Percentiles rank a stretch among this genome's conserved stretches.
phyloP scores from a whole-genome alignment of 2,888 invertebrate genomes.

The Nomada fucata region DNA sequence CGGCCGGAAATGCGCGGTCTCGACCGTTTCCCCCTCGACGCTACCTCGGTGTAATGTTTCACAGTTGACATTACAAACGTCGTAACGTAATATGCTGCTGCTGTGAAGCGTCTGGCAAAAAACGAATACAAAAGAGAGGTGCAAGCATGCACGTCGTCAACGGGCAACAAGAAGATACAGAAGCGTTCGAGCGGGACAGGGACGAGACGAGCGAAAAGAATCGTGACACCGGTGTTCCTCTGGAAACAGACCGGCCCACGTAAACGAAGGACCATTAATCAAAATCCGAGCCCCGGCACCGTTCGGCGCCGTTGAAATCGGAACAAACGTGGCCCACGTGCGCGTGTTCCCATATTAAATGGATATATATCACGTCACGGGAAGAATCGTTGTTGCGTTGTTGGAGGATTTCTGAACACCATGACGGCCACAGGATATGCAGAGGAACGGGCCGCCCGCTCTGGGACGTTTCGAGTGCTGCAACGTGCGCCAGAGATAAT shows the following conservation, averaged over 20 bases:
- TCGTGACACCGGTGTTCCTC: conserved; percentile 36
- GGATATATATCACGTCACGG: conserved; percentile 70
- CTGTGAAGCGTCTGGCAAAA: conserved; percentile 4
- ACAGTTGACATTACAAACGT: conserved; percentile 65
- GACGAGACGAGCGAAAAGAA: background rate
- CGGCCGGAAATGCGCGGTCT: conserved; percentile 55
- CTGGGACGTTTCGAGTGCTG: conserved; percentile 20
- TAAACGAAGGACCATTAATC: conserved; percentile 73
- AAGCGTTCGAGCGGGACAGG: background rate
- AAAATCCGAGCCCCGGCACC: conserved; percentile 66
- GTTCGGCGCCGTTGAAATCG: conserved; percentile 73
- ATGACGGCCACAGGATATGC: background rate
- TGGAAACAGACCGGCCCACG: conserved; percentile 58
- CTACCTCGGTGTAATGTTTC: conserved; percentile 65
- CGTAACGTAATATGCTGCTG: conserved; percentile 63
- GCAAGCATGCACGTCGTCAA: background rate
- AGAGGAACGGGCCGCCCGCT: no score
- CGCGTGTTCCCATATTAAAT: conserved; percentile 72
- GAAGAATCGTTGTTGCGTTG: conserved; percentile 54
- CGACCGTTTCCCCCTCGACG: conserved; percentile 43
- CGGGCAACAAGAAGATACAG: background rate
- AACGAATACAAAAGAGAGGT: background rate
- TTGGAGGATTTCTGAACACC: conserved; percentile 30
- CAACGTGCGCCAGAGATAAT: conserved; percentile 9
- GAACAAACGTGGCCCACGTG: conserved; percentile 69